Evolutionary conservation across 2,113 vertebrate species (phyloP).

Genomic region (Panthera uncia): DNA sequence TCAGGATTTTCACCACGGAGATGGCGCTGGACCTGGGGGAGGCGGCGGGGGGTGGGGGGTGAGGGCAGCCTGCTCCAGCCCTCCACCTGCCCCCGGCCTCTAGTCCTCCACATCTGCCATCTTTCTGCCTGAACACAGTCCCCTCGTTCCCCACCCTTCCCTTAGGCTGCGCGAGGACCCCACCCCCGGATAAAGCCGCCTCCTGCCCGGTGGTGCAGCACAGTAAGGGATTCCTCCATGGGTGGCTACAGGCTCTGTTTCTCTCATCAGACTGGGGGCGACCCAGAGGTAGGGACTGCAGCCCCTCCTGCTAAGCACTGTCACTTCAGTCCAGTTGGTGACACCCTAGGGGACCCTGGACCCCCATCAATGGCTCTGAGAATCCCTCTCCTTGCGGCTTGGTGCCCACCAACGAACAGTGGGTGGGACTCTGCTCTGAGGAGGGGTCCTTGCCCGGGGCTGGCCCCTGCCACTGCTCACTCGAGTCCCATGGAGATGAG

Average conservation of each 20-base stretch:
- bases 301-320: background rate
- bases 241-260: background rate
- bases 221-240: fast-evolving
- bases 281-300: fast-evolving
- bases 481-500: constrained; percentile 96
- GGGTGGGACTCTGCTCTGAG: background rate
- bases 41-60: fast-evolving
- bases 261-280: background rate
- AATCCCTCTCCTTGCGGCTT: background rate
- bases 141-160: fast-evolving
- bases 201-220: background rate
- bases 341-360: background rate
- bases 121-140: background rate
- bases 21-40: constrained; percentile 94
- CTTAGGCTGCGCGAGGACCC: fast-evolving
- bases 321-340: background rate
- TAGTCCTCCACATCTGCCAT: fast-evolving
- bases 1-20: constrained; percentile 98
- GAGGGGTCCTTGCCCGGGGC: background rate
- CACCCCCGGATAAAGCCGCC: too few species aligned
- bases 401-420: background rate
- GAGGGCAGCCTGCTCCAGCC: background rate
- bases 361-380: background rate
- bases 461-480: constrained; percentile 85
- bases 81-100: fast-evolving